Base-by-base conservation (phyloP, 2,888 invertebrate species). In the Argynnis bischoffii region DNA sequence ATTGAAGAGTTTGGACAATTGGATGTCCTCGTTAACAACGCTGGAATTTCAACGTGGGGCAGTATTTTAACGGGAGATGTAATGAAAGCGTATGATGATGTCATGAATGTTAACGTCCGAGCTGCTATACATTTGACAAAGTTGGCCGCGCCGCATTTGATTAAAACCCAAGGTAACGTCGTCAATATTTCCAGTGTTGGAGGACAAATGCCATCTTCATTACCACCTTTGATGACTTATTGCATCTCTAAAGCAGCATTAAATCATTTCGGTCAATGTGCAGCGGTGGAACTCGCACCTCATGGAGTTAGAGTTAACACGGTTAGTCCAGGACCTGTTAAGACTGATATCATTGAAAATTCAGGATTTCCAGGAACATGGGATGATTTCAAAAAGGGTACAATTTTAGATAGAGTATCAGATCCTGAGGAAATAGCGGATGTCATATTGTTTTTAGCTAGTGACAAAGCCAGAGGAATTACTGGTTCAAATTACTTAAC, bases 291-390 rank as follows among this genome's bases (percentile, higher is more conserved):
- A 75, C 81, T 95, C 16, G 94, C 94, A 61, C 69, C 82, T 1
- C 88, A 92, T 72, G 90, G 82, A 0, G 94, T 96, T 0, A 86
- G 96, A 64, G 96, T 96, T 0, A 96, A 96, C 81, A 88, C 94
- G 55, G 94, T 96, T 0, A 95, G 95, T 78, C 97, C 96, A 18
- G 97, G 96, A 6, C 96, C 96, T 0, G 93, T 95, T 0, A 95
- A 55, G 15, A 84, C 86, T 0, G 78, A 81, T 46, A 8, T 48
- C 4, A n/a, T 48, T 1, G 41, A 56, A 47, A 54, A 61, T 18
- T 51, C 61, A 6, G 15, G 6, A 1, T 48, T 31, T n/a, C 48
- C 59, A 26, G 59, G 48, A 31, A 46, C 46, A n/a, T 66, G 54
- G 66, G 64, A 67, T 3, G 31, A 47, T 54, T 88, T 92, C 11